Base-by-base conservation (phyloP, 2,113 vertebrate species). In the Apodemus speciosus region DNA sequence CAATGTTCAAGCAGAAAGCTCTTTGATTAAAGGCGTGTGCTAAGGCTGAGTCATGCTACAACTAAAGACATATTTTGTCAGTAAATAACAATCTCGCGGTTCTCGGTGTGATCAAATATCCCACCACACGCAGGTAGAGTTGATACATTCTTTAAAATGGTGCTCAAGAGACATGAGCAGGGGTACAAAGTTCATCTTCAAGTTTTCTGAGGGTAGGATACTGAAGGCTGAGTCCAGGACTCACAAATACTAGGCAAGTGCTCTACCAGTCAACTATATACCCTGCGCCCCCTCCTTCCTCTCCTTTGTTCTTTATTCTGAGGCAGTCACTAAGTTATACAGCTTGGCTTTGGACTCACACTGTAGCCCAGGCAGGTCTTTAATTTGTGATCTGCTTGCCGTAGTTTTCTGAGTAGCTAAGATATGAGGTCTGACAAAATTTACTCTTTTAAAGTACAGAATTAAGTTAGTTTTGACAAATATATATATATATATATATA, bases 381-480 rank as follows among this genome's bases (percentile, higher is more conserved):
- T 80, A 80, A 51, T 35, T 53, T 79, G 4, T 66, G 60, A 66
- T 85, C 25, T 15, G 35, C 18, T 27, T 43, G 40, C 40, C 58
- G 21, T 27, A 32, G 60, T 30, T 43, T 66, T 46, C 60, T 23
- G 60, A 84, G 40, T 49, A 66, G 10, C 27, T 66, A 13, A 60
- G 30, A n/a, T 49, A 18, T 35, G 30, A 85, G 13, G 40, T 18
- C 40, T 51, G 32, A 23, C 20, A 51, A 53, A 84, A 87, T 51
- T 64, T 3, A 62, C 27, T 58, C 32, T n/a, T 89, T 46, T 77
- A 6, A 85, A 79, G 27, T 88, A 8, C 51, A 4, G 6, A 56
- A 79, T 71, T 94, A 9, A 66, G 32, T 90, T 51, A 53, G 20
- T 58, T 93, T 93, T 95, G 85, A 46, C 64, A 25, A 95, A 72